These are phyloP conservation scores for Holcopasites calliopsidis DNA, from an alignment of 1,140 invertebrate species.

Conservation along the genomic window DNA sequence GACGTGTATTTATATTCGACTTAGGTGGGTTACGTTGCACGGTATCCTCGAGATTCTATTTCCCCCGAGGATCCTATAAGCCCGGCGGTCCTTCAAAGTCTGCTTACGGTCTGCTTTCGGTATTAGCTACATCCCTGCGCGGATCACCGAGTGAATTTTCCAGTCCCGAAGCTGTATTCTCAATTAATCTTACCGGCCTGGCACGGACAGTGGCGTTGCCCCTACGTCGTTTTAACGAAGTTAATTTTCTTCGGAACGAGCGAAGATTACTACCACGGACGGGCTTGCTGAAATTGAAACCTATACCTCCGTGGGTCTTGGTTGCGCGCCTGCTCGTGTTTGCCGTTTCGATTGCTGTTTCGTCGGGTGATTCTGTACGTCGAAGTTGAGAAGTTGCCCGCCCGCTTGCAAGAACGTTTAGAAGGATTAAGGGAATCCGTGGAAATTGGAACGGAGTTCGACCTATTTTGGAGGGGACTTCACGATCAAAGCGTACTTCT, in stretches of 20 bases:
- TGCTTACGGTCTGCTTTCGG: slow-evolving; percentile 15
- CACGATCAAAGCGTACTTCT: not conserved
- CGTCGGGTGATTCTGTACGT: not conserved
- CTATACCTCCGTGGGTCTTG: not conserved
- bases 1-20: slow-evolving; percentile 3
- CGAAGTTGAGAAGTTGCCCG: not conserved
- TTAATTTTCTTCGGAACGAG: slow-evolving; percentile 25
- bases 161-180: slow-evolving; percentile 15
- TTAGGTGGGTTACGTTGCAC: not conserved
- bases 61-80: slow-evolving; percentile 25
- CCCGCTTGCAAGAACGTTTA: not conserved
- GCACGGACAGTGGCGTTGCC: not conserved
- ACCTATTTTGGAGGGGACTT: not conserved
- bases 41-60: slow-evolving; percentile 4
- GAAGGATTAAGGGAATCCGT: not conserved
- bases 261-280: not conserved
- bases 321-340: not conserved
- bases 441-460: not conserved
- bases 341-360: not conserved
- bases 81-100: slow-evolving; percentile 43
- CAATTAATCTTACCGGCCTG: slow-evolving; percentile 15
- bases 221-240: slow-evolving; percentile 24
- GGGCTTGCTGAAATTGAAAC: not conserved
- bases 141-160: slow-evolving; percentile 16
- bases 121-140: slow-evolving; percentile 6